A percentile compares a stretch with the other conserved stretches of the same genome.
phyloP scores from a whole-genome alignment of 2,888 invertebrate genomes.

The Monoplex corrugatus region DNA sequence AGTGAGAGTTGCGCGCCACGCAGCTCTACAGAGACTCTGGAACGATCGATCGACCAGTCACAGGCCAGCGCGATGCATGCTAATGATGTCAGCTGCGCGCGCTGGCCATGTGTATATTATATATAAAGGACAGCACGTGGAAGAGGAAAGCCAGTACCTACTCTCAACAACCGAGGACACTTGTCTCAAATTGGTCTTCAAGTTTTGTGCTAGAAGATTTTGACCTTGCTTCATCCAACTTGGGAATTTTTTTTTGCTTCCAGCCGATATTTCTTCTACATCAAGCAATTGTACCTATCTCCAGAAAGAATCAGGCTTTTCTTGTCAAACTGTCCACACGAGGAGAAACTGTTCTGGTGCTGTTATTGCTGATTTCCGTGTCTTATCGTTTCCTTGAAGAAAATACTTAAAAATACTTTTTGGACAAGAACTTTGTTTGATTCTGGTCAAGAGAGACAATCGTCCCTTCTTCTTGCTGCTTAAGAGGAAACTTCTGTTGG shows the following conservation, averaged over 20 bases:
- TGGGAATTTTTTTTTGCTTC: neutral
- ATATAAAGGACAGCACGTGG: neutral
- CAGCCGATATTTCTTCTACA: no score
- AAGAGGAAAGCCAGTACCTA: neutral
- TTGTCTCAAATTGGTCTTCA: neutral
- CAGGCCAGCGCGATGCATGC: neutral
- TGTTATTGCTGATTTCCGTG: no score
- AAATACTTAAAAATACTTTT: no score
- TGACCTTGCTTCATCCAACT: neutral
- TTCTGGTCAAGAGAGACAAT: neutral
- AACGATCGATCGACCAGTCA: neutral
- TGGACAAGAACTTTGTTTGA: neutral
- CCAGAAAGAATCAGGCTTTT: no score
- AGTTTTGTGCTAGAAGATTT: neutral
- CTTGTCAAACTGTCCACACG: no score
- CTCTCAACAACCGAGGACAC: neutral
- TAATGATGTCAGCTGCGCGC: constrained; percentile 22
- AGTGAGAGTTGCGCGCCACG: neutral
- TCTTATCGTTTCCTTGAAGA: no score
- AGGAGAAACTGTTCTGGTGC: no score
- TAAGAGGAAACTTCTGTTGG: neutral
- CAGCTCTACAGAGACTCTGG: neutral
- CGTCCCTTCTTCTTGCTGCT: neutral
- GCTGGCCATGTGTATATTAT: neutral
- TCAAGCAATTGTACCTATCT: no score